Evolutionary conservation across 2,113 vertebrate species (phyloP), one percentile per base, ranked within the genome.

Genomic region (Amphiprion ocellaris): DNA sequence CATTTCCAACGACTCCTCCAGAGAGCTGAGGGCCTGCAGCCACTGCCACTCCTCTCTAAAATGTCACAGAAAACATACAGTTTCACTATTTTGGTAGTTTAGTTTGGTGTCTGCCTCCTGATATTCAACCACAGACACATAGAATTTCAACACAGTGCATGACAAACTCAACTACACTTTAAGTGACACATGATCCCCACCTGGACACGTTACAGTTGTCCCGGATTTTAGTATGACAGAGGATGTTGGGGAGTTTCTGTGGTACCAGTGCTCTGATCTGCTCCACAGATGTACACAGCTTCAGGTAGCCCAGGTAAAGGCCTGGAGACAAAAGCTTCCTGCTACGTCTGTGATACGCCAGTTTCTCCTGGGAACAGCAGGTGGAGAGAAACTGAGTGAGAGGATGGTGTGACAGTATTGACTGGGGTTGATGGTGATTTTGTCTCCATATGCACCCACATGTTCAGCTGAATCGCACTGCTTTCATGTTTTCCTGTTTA

Each of bases 1-100:
- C 6, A 75, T 87, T 79, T 94, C 84, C 76, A 87, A 5, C 0
- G 95, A 80, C 69, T 96, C 95, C 0, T 97, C 95, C 66, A 95
- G 23, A 0, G 83, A 94, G 81, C 76, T 91, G 90, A 96, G 92
- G 2, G 94, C 95, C 89, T 96, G 96, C 65, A 97, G 93, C 96
- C 96, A 97, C 90, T 97, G 95, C 97, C 97, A 98, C 88, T 98
- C 97, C 77, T 97, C 96, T 84, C 97, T 98, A 62, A 33, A 69
- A 74, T 16, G 17, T 24, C 16, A 53, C 19, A n/a, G 4, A 12
- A 46, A 37, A 9, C 54, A 69, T 33, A 59, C 30, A 39, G 12
- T n/a, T 33, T 74, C 10, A 55, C 9, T 52, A 17, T 54, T 47
- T n/a, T 33, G 49, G 10, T 23, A 24, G 37, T 19, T 47, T n/a